Base-by-base conservation (phyloP, 1,140 invertebrate species). In the Cydia splendana region DNA sequence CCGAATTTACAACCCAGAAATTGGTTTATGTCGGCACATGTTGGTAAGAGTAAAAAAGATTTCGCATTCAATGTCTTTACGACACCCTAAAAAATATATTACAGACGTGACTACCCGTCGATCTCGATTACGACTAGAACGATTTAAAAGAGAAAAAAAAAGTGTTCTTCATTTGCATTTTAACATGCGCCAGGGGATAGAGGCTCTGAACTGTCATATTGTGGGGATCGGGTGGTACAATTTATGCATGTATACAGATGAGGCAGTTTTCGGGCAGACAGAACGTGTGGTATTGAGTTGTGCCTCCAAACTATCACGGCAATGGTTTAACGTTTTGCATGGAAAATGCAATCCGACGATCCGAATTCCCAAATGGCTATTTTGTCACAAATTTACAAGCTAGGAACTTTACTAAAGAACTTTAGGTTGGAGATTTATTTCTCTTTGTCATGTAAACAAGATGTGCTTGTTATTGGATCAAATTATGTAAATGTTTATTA, bases 21-120 rank as follows among this genome's bases (percentile, higher is more conserved):
- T 84, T 80, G 77, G 62, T 84, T 86, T 88, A 86, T 77, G 80
- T 75, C 77, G 71, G 82, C 83, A 86, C 84, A 89, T 88, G 86
- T 89, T 85, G 88, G 82, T 85, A 88, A 87, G 87, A 88, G 87
- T 87, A 91, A 88, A 87, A 90, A 88, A 86, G 84, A 89, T 88
- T 90, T 85, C 83, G 82, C 84, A 87, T 87, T 88, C 87, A 83
- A 89, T 76, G 79, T 86, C 85, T 89, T 91, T 89, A 91, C 85
- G 87, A 84, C 82, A 81, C 79, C 82, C 83, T 71, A 79, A 80
- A 73, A 86, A 83, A 90, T 90, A 89, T 91, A 90, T 90, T 88
- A 87, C 78, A 84, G 77, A 89, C 88, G 89, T 89, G 88, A 90
- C 88, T 90, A 90, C 81, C 78, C 79, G 82, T 84, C 82, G 83